Evolutionary conservation across 2,797 vertebrate species (phyloP), one percentile per base, ranked within the genome.

Genomic region (Pitangus sulphuratus): DNA sequence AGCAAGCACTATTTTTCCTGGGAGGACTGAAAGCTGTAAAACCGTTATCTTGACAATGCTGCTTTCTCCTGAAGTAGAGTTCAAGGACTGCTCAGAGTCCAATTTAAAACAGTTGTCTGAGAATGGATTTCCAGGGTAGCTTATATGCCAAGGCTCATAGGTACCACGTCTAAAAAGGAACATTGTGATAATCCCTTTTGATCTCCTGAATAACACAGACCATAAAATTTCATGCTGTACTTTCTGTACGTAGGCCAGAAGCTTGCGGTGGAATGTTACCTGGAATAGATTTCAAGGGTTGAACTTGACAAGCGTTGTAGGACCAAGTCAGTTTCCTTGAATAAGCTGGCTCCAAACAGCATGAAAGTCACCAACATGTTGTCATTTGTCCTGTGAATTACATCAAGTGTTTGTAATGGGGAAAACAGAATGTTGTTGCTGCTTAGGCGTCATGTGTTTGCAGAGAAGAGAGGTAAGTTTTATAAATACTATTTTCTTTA

Each of bases 401-500:
- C 33, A n/a, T 50, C 17, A 74, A 66, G 76, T 50, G 44, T 18
- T 68, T 78, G 72, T 78, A 81, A 57, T 30, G 15, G 76, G 69
- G 24, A 90, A 86, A 66, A 66, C 26, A 19, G 47, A 72, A 24
- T 0, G 0, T 48, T 8, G 0, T 45, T 11, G 69, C 83, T 72
- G 56, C 91, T 90, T 42, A 78, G 77, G 39, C 79, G 58, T 79
- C 22, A 8, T 57, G 15, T 90, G 78, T 92, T 96, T 95, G 74
- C 72, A 76, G 69, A 91, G 28, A 65, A 74, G 42, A 84, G 75
- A 72, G 62, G 74, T 86, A 60, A 76, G 82, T 84, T 33, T 77
- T 76, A 54, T 91, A 95, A 96, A 89, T 89, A 81, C 25, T 94
- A 40, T 91, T 96, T 94, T 83, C 57, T 91, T 93, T 79, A 88